Evolutionary conservation across 2,888 invertebrate genomes (phyloP).

Genomic region (Strigamia maritima): DNA sequence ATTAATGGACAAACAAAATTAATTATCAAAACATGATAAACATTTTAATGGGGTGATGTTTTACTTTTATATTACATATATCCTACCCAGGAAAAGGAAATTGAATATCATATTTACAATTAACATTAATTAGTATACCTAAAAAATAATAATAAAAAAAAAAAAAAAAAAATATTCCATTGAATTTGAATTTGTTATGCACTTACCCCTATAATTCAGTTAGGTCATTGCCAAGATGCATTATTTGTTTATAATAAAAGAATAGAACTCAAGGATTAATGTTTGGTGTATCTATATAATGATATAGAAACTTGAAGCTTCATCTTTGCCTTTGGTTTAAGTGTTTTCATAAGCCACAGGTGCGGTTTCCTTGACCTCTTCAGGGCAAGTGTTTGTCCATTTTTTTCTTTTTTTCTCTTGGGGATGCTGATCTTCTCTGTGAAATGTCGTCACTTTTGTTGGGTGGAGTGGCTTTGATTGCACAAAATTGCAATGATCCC

Average conservation of each 20-base stretch:
- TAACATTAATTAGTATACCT: not conserved
- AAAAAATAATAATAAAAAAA: not conserved
- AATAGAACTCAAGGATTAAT: not conserved
- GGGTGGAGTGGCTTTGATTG: constrained; percentile 4
- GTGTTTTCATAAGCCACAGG: not conserved
- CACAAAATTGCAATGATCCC: not conserved
- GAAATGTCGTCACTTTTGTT: constrained; percentile 4
- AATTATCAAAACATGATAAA: not conserved
- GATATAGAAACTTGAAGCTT: not conserved
- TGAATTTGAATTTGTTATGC: not conserved
- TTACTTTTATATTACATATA: no score
- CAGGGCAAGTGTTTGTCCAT: constrained; percentile 1
- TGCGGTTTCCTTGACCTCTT: constrained; percentile 4
- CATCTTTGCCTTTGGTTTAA: not conserved
- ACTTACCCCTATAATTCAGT: not conserved
- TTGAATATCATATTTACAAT: not conserved
- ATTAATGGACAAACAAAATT: not conserved
- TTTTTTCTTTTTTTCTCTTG: not conserved
- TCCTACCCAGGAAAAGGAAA: no score
- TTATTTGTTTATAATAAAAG: not conserved
- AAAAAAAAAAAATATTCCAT: not conserved
- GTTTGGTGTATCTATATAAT: not conserved
- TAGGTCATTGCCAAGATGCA: not conserved
- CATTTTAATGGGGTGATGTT: not conserved
- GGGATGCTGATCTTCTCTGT: not conserved